Evolutionary conservation across 2,888 invertebrate species (phyloP), one percentile per base, ranked within the genome.

Genomic region (Cotesia congregata): DNA sequence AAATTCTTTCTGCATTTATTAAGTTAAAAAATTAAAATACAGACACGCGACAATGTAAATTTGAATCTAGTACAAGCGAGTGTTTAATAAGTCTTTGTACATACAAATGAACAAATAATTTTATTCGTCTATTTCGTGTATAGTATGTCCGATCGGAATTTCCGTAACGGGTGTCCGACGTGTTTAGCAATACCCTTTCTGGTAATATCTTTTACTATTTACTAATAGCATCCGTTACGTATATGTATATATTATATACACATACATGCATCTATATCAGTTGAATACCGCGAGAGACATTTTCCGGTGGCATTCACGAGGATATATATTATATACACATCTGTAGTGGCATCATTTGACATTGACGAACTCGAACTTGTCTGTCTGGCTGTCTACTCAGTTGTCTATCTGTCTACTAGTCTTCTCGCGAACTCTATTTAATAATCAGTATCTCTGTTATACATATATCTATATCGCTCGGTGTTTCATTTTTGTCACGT

Each of bases 51-150:
- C 72, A 65, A 67, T 73, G 67, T 67, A 67, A 73, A 73, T 15
- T 64, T 65, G 67, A 73, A 73, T 73, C 50, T 65, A 73, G 38
- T 60, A 59, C 65, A 73, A 64, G 20, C 72, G 72, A 72, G 38
- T 73, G 73, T 73, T 67, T 73, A 73, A 73, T 73, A 73, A 73
- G 73, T 73, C 73, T 73, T 60, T 73, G 67, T 67, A 60, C 30
- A 7, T 39, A 12, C 12, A 0, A 12, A 50, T 50, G 12, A 12
- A 50, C 12, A 12, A 12, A 12, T 50, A 50, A 50, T 50, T 50
- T 50, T 50, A 50, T 50, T 50, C 50, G 50, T 50, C 50, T 50
- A 50, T 7, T n/a, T 50, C 72, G 41, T 65, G n/a, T 41, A 41
- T 30, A 30, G 30, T 50, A 73, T 67, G 73, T 73, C 67, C 73